Conservation (phyloP, 2,888 invertebrate genomes). For the Drosophila percnosoma region DNA sequence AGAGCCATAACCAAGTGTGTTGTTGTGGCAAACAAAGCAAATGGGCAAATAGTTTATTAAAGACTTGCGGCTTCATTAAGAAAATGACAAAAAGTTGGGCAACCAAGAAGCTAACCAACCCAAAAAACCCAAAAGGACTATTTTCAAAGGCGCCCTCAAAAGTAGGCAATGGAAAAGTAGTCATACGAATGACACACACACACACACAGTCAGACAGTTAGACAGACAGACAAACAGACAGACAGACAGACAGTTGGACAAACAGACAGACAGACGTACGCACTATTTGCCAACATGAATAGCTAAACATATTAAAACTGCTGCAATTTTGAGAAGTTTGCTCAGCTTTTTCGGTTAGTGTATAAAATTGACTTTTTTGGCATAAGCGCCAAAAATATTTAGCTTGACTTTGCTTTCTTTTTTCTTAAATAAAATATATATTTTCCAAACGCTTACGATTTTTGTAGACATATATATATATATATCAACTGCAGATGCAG, state of each 20-base stretch:
- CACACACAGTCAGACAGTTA: background rate
- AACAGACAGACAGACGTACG: background rate
- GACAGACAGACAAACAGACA: background rate
- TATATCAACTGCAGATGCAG: no score
- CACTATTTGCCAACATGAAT: background rate
- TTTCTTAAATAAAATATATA: background rate
- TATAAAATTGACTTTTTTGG: constrained; percentile 11
- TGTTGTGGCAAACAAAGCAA: constrained; percentile 55
- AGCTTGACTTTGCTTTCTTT: background rate
- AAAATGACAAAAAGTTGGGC: constrained; percentile 25
- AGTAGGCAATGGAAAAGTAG: constrained; percentile 65
- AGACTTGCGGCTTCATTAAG: constrained; percentile 46
- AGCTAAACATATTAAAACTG: constrained; percentile 22
- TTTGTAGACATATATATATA: no score
- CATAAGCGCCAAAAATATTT: background rate
- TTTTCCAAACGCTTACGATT: background rate
- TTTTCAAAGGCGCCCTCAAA: constrained; percentile 50
- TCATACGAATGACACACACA: constrained; percentile 6
- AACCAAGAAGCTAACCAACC: background rate
- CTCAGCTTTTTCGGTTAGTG: constrained; percentile 8
- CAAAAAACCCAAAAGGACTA: constrained; percentile 12
- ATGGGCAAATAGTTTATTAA: constrained; percentile 50
- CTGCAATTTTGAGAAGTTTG: constrained; percentile 22
- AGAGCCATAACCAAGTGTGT: background rate
- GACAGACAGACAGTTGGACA: constrained; percentile 2